These are phyloP conservation scores for Zosterops pallidus DNA, from an alignment of 2,113 vertebrate species.

Conservation along the genomic window DNA sequence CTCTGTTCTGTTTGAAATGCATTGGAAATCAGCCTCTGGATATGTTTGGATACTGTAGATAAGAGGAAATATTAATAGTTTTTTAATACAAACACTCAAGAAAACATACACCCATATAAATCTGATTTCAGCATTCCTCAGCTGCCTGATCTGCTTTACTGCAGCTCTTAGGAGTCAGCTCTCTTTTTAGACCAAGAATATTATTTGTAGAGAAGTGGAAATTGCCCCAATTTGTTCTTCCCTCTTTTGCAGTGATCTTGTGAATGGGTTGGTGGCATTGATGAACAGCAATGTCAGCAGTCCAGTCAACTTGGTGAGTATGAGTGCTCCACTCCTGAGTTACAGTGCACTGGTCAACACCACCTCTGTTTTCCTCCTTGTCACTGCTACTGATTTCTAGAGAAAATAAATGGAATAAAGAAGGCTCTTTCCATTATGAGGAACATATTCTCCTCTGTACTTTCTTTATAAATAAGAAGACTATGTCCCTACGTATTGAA, in stretches of 20 bases:
- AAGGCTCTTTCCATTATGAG: not conserved
- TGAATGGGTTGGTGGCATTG: slow-evolving; percentile 92
- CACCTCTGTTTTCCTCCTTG: not conserved
- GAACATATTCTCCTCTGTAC: not conserved
- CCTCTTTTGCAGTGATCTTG: slow-evolving; percentile 85
- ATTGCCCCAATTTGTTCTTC: not conserved
- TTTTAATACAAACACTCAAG: not conserved
- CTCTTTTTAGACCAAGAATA: not conserved
- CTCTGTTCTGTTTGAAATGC: not conserved
- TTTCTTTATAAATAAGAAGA: not conserved
- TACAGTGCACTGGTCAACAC: not conserved
- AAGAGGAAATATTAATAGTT: not conserved
- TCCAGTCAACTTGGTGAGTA: slow-evolving; percentile 96
- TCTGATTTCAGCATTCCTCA: not conserved
- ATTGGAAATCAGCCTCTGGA: not conserved
- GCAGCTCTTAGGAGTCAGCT: not conserved
- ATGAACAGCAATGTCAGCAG: slow-evolving; percentile 99
- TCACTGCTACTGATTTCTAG: not conserved
- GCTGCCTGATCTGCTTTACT: not conserved
- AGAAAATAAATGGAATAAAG: not conserved
- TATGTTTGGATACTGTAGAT: not conserved
- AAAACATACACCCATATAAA: not conserved
- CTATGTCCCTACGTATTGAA: not conserved
- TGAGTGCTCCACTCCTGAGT: not conserved
- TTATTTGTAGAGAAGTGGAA: not conserved